Base-by-base conservation (phyloP, 2,113 vertebrate genomes). In the Chrysochloris asiatica region DNA sequence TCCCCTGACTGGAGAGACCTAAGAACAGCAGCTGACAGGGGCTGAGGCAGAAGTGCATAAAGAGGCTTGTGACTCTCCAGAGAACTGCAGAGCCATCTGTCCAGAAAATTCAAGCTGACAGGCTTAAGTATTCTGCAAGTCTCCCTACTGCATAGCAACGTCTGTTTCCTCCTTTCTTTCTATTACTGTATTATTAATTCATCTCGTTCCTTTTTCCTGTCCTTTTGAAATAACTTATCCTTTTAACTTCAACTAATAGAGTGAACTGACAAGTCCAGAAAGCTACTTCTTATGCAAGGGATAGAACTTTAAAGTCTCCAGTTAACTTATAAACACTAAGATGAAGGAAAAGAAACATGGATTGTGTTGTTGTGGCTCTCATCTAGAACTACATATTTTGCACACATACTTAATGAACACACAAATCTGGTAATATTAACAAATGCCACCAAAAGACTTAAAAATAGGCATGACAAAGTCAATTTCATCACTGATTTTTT, bases 161-260 rank as follows among this genome's bases (percentile, higher is more conserved):
- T 47, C 75, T 91, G 63, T 38, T 87, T 76, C 78, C 47, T 76
- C 43, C 85, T 91, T 78, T 83, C 76, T 88, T 88, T 90, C 72
- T 28, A 61, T 59, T 82, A 33, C 5, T 86, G 19, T 30, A 83
- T 48, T 52, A 88, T 86, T 50, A 91, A 93, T 85, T 87, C 48
- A 61, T 43, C 52, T 41, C 12, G 8, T 80, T 95, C 84, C 67
- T 85, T 95, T 86, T 81, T 77, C 72, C 69, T 89, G 43, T 91
- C 61, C n/a, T 94, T 97, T 83, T 89, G 59, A 96, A 92, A 82
- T 81, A 73, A 86, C 85, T 88, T 87, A 71, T 79, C 48, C 14
- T 81, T 92, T 92, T 80, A 84, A 80, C 52, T 72, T 93, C 67
- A 80, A 81, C 30, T 73, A 69, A 75, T 95, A 96, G n/a, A 96